These are phyloP conservation scores for Gorsachius magnificus DNA, from an alignment of 2,797 vertebrate species.

Conservation along the genomic window DNA sequence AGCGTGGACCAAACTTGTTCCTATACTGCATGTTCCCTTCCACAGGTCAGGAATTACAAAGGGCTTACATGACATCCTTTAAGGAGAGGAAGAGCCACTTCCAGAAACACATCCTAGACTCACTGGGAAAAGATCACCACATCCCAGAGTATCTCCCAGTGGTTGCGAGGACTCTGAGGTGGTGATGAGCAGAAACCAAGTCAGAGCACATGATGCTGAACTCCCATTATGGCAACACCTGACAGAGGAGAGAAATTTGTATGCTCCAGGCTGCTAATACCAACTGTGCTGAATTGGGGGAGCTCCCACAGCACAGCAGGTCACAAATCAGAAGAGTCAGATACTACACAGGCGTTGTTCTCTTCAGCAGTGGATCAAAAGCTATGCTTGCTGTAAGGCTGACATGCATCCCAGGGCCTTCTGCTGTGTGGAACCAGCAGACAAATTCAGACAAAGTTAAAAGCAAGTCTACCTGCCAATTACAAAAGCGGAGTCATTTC, in stretches of 20 bases:
- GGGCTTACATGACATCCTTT: not conserved
- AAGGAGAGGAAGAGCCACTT: not conserved
- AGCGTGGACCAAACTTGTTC: not conserved
- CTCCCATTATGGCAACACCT: not conserved
- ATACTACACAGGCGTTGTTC: not conserved
- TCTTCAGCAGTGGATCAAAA: not conserved
- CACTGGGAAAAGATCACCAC: not conserved
- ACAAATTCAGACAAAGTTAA: not conserved
- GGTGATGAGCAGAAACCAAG: not conserved
- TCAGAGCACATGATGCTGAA: not conserved
- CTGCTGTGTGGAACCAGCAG: not conserved
- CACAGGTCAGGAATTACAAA: not conserved
- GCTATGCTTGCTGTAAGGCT: not conserved
- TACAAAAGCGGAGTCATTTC: not conserved
- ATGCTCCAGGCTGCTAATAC: not conserved
- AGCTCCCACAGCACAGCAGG: not conserved
- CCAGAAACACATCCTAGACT: not conserved
- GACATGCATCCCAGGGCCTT: accelerated
- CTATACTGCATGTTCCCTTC: not conserved
- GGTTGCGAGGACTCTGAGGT: not conserved
- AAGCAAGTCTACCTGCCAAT: not conserved
- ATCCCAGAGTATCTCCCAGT: not conserved
- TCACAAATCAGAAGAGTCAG: not conserved
- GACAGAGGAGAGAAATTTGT: not conserved
- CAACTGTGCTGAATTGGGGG: not conserved